A percentile compares a stretch with the other conserved stretches of the same genome.
phyloP scores from a whole-genome alignment of 2,797 vertebrate species.

The Orestias chungarensis region DNA sequence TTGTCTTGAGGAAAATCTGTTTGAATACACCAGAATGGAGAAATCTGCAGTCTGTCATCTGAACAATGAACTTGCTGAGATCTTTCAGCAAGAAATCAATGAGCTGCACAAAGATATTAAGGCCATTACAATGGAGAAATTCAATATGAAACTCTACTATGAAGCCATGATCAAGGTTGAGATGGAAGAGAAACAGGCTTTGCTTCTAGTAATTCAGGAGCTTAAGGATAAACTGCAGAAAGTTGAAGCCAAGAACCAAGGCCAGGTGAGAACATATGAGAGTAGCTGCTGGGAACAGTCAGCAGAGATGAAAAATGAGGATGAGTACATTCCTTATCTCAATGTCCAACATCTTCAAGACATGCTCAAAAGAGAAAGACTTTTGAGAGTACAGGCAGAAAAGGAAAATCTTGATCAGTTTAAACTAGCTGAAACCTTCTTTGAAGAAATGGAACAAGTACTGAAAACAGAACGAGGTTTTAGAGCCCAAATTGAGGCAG shows the following conservation, averaged over 20 bases:
- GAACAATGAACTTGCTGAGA: background rate
- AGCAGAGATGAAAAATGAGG: background rate
- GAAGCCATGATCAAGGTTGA: background rate
- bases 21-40: background rate
- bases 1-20: background rate
- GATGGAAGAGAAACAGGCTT: background rate
- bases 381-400: background rate
- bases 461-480: background rate
- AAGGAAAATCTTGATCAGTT: background rate
- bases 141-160: background rate
- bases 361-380: background rate
- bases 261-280: background rate
- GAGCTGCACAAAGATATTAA: background rate
- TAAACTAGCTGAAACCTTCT: background rate
- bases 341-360: background rate
- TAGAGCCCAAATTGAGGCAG: background rate
- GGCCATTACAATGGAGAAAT: background rate
- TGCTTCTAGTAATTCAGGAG: background rate
- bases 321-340: background rate
- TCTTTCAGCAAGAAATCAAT: background rate
- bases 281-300: background rate
- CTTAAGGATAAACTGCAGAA: background rate
- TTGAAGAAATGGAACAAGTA: background rate
- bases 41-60: background rate
- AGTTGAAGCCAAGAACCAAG: background rate